A percentile compares a stretch with the other conserved stretches of the same genome.
Conservation (phyloP, 2,888 invertebrate species). For the Yponomeuta plumbellus region DNA sequence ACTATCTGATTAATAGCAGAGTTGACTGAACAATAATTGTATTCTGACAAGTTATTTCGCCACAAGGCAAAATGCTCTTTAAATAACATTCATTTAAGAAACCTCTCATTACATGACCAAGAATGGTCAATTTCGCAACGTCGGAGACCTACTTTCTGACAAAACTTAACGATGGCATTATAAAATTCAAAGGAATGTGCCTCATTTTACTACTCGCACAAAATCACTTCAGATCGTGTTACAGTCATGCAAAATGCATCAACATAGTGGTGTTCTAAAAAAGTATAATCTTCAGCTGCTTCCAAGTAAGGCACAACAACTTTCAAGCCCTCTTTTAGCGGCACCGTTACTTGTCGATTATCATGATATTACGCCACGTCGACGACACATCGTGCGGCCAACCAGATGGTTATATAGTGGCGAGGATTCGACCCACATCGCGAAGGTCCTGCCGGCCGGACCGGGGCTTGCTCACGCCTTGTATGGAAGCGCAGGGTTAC, state of each 20-base stretch:
- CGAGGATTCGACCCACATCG: conserved; percentile 54
- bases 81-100: neutral
- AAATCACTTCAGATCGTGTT: neutral
- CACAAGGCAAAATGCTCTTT: neutral
- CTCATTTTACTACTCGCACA: neutral
- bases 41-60: conserved; percentile 6
- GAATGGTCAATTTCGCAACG: conserved; percentile 10
- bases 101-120: conserved; percentile 6
- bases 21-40: neutral
- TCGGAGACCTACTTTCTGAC: conserved; percentile 4
- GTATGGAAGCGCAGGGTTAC: conserved; percentile 62
- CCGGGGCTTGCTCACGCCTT: conserved; percentile 46
- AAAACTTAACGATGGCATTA: conserved; percentile 8
- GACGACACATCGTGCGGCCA: conserved; percentile 33
- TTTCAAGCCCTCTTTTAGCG: conserved; percentile 11
- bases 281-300: neutral
- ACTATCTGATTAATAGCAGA: neutral
- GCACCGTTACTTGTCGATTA: conserved; percentile 14
- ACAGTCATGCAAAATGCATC: conserved; percentile 2
- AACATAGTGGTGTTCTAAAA: neutral
- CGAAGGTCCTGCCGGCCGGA: conserved; percentile 58
- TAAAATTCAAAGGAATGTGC: neutral
- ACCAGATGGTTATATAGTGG: conserved; percentile 64
- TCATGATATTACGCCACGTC: conserved; percentile 15
- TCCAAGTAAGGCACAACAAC: conserved; percentile 11